Base-by-base conservation (phyloP, 2,888 invertebrate genomes). In the Platypus cylindrus region DNA sequence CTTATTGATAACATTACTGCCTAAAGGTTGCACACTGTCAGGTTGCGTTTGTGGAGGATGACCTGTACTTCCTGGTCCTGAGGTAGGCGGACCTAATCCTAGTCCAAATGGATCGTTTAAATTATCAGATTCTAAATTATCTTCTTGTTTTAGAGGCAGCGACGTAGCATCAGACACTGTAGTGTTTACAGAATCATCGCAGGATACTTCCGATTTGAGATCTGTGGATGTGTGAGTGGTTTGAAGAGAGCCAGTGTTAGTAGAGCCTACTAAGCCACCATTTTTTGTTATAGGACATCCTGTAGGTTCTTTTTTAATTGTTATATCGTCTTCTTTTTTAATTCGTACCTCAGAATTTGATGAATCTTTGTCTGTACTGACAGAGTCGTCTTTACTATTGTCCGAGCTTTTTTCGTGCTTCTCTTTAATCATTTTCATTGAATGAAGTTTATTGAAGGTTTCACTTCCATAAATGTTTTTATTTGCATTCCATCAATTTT, bases 1-100 rank as follows among this genome's bases (percentile, higher is more conserved):
- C 58, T 83, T 84, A 57, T 73, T 76, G 51, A 82, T 75, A 40
- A 82, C 79, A 59, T 82, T 82, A 45, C 80, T 79, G 18, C 78
- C 77, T 52, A 82, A 60, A 9, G 81, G 78, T 58, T 81, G 81
- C 24, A 78, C 74, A 44, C 70, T 70, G 51, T 79, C 77, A 37
- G 70, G 66, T 23, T 71, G 67, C 41, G 62, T 56, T 29, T 55
- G 52, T 45, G 54, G 54, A 29, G 55, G 49, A 35, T 55, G 52
- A 33, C 47, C 48, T 39, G 52, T 44, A 36, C 48, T 46, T 30
- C 34, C 36, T 22, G 38, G 20, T 20, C 26, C 29, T 17, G 35
- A 32, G 26, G 49, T 45, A 35, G 50, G 45, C 30, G 54, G 45
- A 32, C 53, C 51, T 33, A 56, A 48, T 31, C 54, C 55, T 44